Base-by-base conservation (phyloP, 2,797 vertebrate genomes). In the Aplochiton taeniatus region DNA sequence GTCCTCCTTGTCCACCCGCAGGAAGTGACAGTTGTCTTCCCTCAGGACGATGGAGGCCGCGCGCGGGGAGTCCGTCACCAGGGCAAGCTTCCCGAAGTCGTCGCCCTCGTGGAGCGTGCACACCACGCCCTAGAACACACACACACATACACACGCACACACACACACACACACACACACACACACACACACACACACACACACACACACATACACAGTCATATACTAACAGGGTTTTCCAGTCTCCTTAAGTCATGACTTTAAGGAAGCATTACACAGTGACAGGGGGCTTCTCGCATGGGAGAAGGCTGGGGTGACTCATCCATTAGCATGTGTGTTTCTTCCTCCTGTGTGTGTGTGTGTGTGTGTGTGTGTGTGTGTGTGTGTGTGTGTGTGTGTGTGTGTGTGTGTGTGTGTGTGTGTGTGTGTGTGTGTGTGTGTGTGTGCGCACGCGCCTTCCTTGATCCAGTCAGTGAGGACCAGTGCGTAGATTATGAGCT, bases 11-110 rank as follows among this genome's bases (percentile, higher is more conserved):
- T 98, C 97, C 13, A 99, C 97, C 57, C 97, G 93, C 62, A 99
- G 84, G 89, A 99, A 98, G 89, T 98, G 96, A 83, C 96, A 98
- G 83, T 97, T 96, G 86, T 98, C 97, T 85, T 98, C 96, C 78
- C 96, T 87, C 50, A 98, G 88, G 67, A 98, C 96, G 7, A 98
- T 98, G 73, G 97, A 98, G 61, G 97, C 97, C 50, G 96, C 96
- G 54, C 96, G 91, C 0, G 96, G 96, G 52, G 97, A 95, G 75
- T 98, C 96, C 11, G 97, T 98, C 73, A 98, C 96, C 70, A 98
- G 90, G 0, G 97, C 96, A 86, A 98, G 84, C 89, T 98, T 98
- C 75, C 97, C 97, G 83, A 98, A 98, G 92, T 98, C 97, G 77
- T 98, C 97, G 3, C 97, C 96, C 83, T 98, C 97, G 0, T 98